A percentile compares a stretch with the other conserved stretches of the same genome.
phyloP scores from a whole-genome alignment of 2,113 vertebrate species.

The Odocoileus virginianus region DNA sequence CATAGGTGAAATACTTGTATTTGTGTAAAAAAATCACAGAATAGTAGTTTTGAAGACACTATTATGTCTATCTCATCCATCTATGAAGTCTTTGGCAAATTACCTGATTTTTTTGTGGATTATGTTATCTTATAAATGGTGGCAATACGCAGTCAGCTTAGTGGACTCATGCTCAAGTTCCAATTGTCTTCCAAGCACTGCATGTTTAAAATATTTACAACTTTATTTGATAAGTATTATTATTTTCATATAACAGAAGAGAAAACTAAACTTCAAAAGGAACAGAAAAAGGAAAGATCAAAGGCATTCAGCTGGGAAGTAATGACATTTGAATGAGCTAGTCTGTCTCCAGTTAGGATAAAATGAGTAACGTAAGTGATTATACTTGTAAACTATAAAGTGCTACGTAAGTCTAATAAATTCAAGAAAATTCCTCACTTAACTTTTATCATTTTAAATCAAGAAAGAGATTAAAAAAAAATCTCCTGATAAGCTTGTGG shows the following conservation, averaged over 20 bases:
- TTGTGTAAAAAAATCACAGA: not conserved
- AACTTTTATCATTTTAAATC: not conserved
- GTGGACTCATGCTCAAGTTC: not conserved
- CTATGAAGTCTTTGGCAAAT: not conserved
- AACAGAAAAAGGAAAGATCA: not conserved
- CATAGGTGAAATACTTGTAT: not conserved
- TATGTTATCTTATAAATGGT: not conserved
- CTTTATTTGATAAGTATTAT: not conserved
- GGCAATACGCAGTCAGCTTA: not conserved
- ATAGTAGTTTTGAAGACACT: not conserved
- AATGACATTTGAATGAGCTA: not conserved
- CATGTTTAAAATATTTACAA: not conserved
- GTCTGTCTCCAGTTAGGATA: not conserved
- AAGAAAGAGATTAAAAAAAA: not conserved
- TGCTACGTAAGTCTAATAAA: not conserved
- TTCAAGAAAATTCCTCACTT: not conserved
- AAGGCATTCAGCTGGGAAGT: not conserved
- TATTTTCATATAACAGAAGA: not conserved
- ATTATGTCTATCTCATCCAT: not conserved
- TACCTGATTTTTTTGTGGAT: not conserved
- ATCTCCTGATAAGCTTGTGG: not conserved
- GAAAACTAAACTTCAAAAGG: not conserved
- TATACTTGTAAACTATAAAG: not conserved
- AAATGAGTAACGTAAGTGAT: not conserved
- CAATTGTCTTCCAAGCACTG: not conserved